Evolutionary conservation across 2,797 vertebrate species (phyloP), one percentile per base, ranked within the genome.

Genomic region (Geotrypetes seraphini): DNA sequence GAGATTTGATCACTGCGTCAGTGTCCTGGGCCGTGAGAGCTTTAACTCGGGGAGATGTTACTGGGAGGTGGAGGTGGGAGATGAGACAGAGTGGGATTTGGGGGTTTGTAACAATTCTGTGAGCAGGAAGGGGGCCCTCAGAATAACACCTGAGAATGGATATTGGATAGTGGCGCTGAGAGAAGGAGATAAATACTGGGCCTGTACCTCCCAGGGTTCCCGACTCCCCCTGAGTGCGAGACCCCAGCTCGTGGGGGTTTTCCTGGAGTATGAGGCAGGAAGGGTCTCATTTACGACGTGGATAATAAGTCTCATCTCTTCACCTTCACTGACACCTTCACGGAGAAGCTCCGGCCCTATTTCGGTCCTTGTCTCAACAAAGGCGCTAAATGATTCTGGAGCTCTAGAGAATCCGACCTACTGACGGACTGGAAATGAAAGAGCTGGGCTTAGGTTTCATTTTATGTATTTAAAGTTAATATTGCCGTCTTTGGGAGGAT

Each of bases 101-200:
- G 78, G 73, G 1, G 63, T 75, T 34, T 57, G 67, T 5, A 50
- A 31, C 10, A 60, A 73, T 32, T 54, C 64, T 0, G 55, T 73
- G 42, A 35, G 25, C 38, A 57, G 65, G 37, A 69, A 67, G 38
- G 66, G 66, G n/a, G 58, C 63, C 22, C 42, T 67, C 35, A 61
- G 44, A 0, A 49, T 67, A n/a, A 57, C 59, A 0, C 60, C 68
- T 0, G 26, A 42, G 8, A 51, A 54, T 0, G 69, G 69, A 5
- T 71, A 69, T 46, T 77, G 78, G 73, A 63, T 60, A 0, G 1
- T 79, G 21, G 50, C 59, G 8, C 55, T 60, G 43, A 61, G 66
- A 24, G 41, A 45, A 0, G 30, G 32, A 3, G 20, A 31, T 3
- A 38, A 47, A 14, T 69, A 68, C 0, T 56, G 59, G 11, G 63